Conservation (phyloP, 2,888 invertebrate genomes). For the Caenorhabditis sp. region DNA sequence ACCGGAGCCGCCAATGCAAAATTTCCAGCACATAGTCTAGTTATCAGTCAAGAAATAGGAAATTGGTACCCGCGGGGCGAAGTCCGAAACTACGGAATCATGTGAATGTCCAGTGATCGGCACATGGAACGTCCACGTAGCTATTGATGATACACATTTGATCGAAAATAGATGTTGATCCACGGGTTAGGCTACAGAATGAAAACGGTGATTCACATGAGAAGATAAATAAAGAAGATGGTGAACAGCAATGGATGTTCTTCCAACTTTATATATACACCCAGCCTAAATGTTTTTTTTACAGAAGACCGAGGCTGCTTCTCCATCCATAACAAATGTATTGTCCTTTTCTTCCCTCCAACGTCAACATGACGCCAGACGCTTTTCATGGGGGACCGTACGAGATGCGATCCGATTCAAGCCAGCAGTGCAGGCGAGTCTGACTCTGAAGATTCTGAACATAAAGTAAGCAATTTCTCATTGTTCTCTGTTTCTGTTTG, state of each 20-base stretch:
- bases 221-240: too few species aligned
- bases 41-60: too few species aligned
- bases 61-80: too few species aligned
- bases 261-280: too few species aligned
- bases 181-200: too few species aligned
- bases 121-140: too few species aligned
- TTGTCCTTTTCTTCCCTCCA: conserved; percentile 60
- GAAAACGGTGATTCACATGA: too few species aligned
- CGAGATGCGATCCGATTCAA: conserved; percentile 65
- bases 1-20: too few species aligned
- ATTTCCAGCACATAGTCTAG: too few species aligned
- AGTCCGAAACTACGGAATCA: not conserved
- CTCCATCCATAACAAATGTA: conserved; percentile 60
- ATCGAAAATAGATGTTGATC: too few species aligned
- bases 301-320: conserved; percentile 60
- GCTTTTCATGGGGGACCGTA: conserved; percentile 67
- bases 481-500: not conserved
- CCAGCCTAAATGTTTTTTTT: conserved; percentile 5
- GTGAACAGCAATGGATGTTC: too few species aligned
- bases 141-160: too few species aligned
- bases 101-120: not conserved
- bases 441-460: conserved; percentile 58
- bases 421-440: conserved; percentile 44
- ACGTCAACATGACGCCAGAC: conserved; percentile 58
- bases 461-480: conserved; percentile 49